These are phyloP conservation scores for Endomychus coccineus DNA, from an alignment of 2,888 invertebrate genomes.

Conservation along the genomic window DNA sequence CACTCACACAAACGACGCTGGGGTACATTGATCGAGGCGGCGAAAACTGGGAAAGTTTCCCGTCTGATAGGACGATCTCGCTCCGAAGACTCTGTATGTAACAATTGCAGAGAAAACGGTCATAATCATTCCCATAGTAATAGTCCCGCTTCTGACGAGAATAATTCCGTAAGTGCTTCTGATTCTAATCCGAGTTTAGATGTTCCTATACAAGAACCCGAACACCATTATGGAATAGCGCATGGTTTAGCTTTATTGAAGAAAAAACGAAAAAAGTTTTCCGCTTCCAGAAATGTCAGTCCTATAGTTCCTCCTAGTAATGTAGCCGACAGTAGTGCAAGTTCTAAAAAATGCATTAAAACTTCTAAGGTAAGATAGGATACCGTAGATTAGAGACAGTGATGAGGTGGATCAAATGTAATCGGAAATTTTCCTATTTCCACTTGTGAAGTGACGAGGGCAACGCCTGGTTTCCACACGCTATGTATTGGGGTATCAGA, in stretches of 20 bases:
- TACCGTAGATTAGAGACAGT: background rate
- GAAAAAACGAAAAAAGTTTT: conserved; percentile 76
- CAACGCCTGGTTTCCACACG: too few species aligned
- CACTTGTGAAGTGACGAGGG: too few species aligned
- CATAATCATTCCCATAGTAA: conserved; percentile 47
- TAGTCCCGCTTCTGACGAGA: conserved; percentile 59
- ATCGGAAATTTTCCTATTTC: too few species aligned
- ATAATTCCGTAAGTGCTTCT: conserved; percentile 62
- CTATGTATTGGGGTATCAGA: too few species aligned
- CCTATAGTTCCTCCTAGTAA: conserved; percentile 48
- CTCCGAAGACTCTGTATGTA: conserved; percentile 78
- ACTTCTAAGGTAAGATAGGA: too few species aligned
- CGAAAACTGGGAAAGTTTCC: conserved; percentile 72
- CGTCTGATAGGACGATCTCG: conserved; percentile 71
- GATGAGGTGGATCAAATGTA: too few species aligned
- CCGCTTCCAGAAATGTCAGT: conserved; percentile 65
- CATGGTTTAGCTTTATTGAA: conserved; percentile 66
- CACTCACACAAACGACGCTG: conserved; percentile 67
- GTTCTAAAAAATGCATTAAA: too few species aligned
- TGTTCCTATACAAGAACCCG: conserved; percentile 24
- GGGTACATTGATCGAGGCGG: conserved; percentile 82
- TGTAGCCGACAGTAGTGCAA: conserved; percentile 38
- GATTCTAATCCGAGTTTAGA: conserved; percentile 64
- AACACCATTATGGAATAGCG: conserved; percentile 40
- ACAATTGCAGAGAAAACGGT: conserved; percentile 48